These are phyloP conservation scores for Oreotragus oreotragus DNA, from an alignment of 2,113 vertebrate genomes.

Conservation along the genomic window DNA sequence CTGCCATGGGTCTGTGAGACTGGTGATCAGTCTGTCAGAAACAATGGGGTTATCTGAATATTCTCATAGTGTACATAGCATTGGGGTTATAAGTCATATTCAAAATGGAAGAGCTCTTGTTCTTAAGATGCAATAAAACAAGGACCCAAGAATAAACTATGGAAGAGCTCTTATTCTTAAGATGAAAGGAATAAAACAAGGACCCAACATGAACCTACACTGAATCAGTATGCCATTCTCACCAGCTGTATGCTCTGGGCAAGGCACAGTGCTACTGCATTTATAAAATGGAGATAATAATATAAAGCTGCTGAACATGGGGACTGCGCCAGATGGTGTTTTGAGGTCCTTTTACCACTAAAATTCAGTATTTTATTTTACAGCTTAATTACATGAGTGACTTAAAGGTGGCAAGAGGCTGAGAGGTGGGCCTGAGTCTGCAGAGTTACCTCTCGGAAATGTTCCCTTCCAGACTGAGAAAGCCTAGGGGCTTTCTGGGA, in stretches of 20 bases:
- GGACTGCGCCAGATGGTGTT: neutral
- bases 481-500: neutral
- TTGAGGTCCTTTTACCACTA: neutral
- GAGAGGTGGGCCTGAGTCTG: neutral
- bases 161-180: neutral
- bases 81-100: neutral
- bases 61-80: neutral
- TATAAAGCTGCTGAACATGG: neutral
- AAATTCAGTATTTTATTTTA: neutral
- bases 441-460: neutral
- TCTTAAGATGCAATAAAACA: neutral
- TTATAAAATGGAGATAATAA: neutral
- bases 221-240: neutral
- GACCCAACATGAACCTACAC: neutral
- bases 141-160: neutral
- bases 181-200: neutral
- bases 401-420: neutral
- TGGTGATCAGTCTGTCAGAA: neutral
- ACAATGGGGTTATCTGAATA: neutral
- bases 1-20: neutral
- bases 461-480: neutral
- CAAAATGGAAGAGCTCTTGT: neutral
- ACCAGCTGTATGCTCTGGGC: neutral
- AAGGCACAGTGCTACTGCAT: neutral
- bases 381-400: neutral